Conservation (phyloP, 2,113 vertebrate species). For the western clawed frog (Xenopus tropicalis) region UCB_Xtro_10.0 CM004447.2:67570501-67571000, state of each 20-base stretch:
- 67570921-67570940: slow-evolving; percentile 37
- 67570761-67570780: neutral
- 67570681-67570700: slow-evolving; percentile 26
- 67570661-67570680: slow-evolving; percentile 26
- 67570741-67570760: slow-evolving; percentile 26
- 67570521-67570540: too few relatives aligned
- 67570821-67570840: slow-evolving; percentile 1
- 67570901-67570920: slow-evolving; percentile 22
- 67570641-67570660: slow-evolving; percentile 6
- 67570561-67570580: neutral
- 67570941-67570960: slow-evolving; percentile 42
- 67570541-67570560: too few relatives aligned
- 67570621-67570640: neutral
- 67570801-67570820: slow-evolving; percentile 3
- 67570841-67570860: slow-evolving; percentile 1
- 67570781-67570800: slow-evolving; percentile 23
- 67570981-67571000: slow-evolving; percentile 29
- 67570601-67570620: neutral
- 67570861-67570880: slow-evolving; percentile 21
- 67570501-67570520: too few relatives aligned
- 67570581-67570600: slow-evolving; percentile 6
- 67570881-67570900: slow-evolving; percentile 27
- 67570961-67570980: slow-evolving; percentile 37
- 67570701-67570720: slow-evolving; percentile 24
- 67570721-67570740: slow-evolving; percentile 9